Conservation (phyloP, 2,888 invertebrate species). For the Lochmaea capreae region DNA sequence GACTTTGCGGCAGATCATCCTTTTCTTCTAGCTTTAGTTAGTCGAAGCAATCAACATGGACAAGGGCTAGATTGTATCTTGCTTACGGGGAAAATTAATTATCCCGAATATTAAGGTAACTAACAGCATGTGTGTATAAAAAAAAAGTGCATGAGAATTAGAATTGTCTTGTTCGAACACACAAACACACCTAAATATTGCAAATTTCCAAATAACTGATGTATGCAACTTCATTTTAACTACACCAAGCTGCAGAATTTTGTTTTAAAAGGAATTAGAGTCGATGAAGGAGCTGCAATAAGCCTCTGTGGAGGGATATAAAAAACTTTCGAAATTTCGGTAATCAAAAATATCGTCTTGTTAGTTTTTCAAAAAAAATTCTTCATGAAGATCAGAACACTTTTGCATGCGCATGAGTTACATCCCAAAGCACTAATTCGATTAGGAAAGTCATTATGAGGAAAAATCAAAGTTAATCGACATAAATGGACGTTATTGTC, state of each 20-base stretch:
- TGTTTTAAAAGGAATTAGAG: too few species aligned
- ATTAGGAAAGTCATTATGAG: too few species aligned
- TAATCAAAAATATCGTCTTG: neutral
- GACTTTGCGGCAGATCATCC: conserved; percentile 48
- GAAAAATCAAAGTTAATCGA: too few species aligned
- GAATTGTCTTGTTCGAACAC: neutral
- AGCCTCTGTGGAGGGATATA: too few species aligned
- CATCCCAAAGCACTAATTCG: too few species aligned
- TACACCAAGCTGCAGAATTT: too few species aligned
- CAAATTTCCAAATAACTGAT: neutral
- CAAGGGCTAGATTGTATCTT: conserved; percentile 27
- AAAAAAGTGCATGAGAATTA: conserved; percentile 13
- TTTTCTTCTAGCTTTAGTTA: conserved; percentile 38
- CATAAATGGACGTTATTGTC: too few species aligned
- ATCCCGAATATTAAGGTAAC: conserved; percentile 35
- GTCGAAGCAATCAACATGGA: conserved; percentile 17
- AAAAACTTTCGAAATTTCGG: too few species aligned
- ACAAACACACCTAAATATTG: neutral
- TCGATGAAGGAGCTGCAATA: too few species aligned
- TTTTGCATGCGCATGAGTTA: neutral
- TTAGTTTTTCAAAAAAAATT: neutral
- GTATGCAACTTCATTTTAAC: too few species aligned
- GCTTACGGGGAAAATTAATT: conserved; percentile 43
- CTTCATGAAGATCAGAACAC: neutral
- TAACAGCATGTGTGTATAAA: conserved; percentile 13